A percentile compares a stretch with the other conserved stretches of the same genome.
Evolutionary conservation across 37 sponge, comb jelly and placozoan species (phyloP).

Genomic region (Oscarella lobularis): DNA sequence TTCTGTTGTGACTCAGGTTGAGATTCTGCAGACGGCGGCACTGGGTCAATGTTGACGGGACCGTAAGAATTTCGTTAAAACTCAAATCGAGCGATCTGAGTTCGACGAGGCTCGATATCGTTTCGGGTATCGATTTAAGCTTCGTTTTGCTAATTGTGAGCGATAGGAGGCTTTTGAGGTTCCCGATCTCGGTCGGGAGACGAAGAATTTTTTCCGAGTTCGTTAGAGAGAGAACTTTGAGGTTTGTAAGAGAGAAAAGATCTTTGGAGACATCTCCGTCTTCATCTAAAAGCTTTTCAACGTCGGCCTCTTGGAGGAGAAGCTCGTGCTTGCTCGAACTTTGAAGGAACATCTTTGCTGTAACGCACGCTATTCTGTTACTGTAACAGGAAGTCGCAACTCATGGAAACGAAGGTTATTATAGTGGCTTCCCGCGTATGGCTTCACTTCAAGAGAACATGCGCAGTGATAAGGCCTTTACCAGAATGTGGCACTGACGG

Average conservation of each 20-base stretch:
- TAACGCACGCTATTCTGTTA: no score
- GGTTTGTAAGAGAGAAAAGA: background rate
- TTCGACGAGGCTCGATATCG: constrained; percentile 23
- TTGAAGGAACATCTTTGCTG: background rate
- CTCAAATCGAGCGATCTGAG: constrained; percentile 59
- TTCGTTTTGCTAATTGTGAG: constrained; percentile 32
- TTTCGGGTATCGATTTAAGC: constrained; percentile 29
- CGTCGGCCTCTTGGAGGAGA: background rate
- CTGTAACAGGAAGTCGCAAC: no score
- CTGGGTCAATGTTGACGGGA: constrained; percentile 44
- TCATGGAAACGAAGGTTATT: no score
- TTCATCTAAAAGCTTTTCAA: background rate
- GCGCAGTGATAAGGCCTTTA: no score
- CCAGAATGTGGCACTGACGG: no score
- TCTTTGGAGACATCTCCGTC: background rate
- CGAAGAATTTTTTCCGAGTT: background rate
- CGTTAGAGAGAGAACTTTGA: background rate
- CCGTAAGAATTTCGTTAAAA: constrained; percentile 25
- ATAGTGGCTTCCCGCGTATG: no score
- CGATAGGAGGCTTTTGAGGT: constrained; percentile 26
- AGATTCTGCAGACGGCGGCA: constrained; percentile 27
- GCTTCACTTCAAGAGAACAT: no score
- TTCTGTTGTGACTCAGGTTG: constrained; percentile 32
- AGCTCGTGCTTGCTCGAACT: background rate
- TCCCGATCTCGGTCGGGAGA: constrained; percentile 11